Evolutionary conservation across 2,797 vertebrate genomes (phyloP), one percentile per base, ranked within the genome.

Genomic region (Dendrocincla tyrannina): DNA sequence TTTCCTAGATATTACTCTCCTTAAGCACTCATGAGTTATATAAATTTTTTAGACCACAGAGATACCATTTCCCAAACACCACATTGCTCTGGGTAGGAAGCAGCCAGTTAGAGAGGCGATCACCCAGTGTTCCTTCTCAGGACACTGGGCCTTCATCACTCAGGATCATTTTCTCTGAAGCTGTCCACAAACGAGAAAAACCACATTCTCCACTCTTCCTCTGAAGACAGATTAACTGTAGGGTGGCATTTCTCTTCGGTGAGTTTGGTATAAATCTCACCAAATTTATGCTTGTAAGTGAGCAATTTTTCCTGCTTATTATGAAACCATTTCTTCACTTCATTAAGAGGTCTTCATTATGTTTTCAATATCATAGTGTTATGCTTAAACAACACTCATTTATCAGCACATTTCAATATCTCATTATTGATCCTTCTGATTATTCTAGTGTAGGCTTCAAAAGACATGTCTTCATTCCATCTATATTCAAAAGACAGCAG

Each of bases 1-100:
- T 66, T 84, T 88, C 83, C 76, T 90, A 85, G n/a, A 94, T 88
- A 55, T 44, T 78, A 50, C 23, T 66, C 14, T 81, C 62, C 68
- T 8, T 4, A 88, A 94, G 50, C 11, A 60, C 9, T 90, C 12
- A 28, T 24, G 22, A 24, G 25, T 62, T 88, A 62, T 27, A 20
- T 28, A 62, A 66, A 4, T 5, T 39, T n/a, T 87, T 92, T 77
- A 83, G 5, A 64, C 53, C 17, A 37, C 10, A 52, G 59, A 91
- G 42, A 47, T 14, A 35, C 8, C 2, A 10, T 23, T 75, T 91
- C 50, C 59, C 27, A 74, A 75, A 60, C 28, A 72, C n/a, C 23
- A 35, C 1, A 1, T 11, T 68, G 58, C 15, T 50, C 49, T 58
- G 32, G 30, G 58, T 46, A 80, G 53, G 49, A 85, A 19, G 4